A percentile compares a stretch with the other conserved stretches of the same genome.
These are phyloP conservation scores for Idris sp. DNA, from an alignment of 1,140 invertebrate genomes.

Conservation along the genomic window DNA sequence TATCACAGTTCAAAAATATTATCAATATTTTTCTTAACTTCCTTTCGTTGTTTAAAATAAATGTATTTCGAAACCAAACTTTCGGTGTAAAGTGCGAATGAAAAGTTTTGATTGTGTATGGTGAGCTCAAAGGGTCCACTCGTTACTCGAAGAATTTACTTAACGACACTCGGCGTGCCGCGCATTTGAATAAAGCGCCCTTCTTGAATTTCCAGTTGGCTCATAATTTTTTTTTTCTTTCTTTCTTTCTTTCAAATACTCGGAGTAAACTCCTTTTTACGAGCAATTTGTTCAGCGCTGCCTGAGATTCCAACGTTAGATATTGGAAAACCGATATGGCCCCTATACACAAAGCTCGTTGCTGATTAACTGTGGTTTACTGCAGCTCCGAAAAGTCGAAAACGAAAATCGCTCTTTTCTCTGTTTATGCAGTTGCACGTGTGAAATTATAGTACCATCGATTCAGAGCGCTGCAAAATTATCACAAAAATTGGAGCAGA, in stretches of 20 bases:
- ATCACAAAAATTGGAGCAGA: too few relatives aligned
- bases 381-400: conserved; percentile 38
- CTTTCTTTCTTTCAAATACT: conserved; percentile 56
- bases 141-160: conserved; percentile 47
- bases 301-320: conserved; percentile 57
- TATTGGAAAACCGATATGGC: conserved; percentile 61
- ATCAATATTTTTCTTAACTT: too few relatives aligned
- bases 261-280: conserved; percentile 60
- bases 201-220: conserved; percentile 52
- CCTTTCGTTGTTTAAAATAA: too few relatives aligned
- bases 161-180: conserved; percentile 33
- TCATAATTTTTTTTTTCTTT: conserved; percentile 62
- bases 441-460: conserved; percentile 16
- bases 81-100: conserved; percentile 22
- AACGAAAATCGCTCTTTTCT: conserved; percentile 4
- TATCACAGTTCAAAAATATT: too few relatives aligned
- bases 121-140: conserved; percentile 15
- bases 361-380: conserved; percentile 55
- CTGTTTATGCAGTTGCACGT: conserved; percentile 25
- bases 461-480: too few relatives aligned
- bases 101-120: conserved; percentile 23
- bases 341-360: conserved; percentile 40
- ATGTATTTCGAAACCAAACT: too few relatives aligned
- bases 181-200: conserved; percentile 56
- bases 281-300: conserved; percentile 58